A percentile compares a stretch with the other conserved stretches of the same genome.
phyloP scores from a whole-genome alignment of 2,888 invertebrate genomes.

The Eustalomyia histrio region DNA sequence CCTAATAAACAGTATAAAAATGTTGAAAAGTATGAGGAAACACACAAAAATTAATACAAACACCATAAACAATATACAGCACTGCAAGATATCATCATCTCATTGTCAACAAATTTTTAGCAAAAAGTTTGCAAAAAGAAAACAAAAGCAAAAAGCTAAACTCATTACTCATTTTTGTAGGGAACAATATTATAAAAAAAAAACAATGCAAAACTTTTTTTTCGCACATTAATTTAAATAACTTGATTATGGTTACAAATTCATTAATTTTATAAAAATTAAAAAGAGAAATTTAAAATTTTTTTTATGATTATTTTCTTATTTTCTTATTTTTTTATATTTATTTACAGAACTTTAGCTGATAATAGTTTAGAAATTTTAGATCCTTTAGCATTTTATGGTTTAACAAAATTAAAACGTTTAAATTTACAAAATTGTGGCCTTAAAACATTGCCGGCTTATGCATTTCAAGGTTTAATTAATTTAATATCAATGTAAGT shows the following conservation, averaged over 20 bases:
- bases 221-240: constrained; percentile 28
- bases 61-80: not conserved
- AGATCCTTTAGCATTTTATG: constrained; percentile 83
- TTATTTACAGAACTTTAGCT: constrained; percentile 82
- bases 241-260: constrained; percentile 31
- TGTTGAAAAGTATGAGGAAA: not conserved
- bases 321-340: constrained; percentile 8
- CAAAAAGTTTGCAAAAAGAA: not conserved
- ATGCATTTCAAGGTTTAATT: constrained; percentile 77
- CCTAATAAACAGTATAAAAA: not conserved
- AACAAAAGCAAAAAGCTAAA: not conserved
- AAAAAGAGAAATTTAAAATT: not conserved
- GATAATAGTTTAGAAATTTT: constrained; percentile 87
- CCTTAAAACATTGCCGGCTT: constrained; percentile 78
- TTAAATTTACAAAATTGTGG: constrained; percentile 80
- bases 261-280: constrained; percentile 33
- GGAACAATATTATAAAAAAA: not conserved
- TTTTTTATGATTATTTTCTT: not conserved
- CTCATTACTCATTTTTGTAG: constrained; percentile 26
- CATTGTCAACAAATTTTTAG: constrained; percentile 1
- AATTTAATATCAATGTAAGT: constrained; percentile 79
- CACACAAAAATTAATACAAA: not conserved
- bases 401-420: constrained; percentile 78
- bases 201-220: not conserved
- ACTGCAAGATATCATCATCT: constrained; percentile 2